Evolutionary conservation across 2,113 vertebrate species (phyloP).

Genomic region (Haplochromis burtoni): DNA sequence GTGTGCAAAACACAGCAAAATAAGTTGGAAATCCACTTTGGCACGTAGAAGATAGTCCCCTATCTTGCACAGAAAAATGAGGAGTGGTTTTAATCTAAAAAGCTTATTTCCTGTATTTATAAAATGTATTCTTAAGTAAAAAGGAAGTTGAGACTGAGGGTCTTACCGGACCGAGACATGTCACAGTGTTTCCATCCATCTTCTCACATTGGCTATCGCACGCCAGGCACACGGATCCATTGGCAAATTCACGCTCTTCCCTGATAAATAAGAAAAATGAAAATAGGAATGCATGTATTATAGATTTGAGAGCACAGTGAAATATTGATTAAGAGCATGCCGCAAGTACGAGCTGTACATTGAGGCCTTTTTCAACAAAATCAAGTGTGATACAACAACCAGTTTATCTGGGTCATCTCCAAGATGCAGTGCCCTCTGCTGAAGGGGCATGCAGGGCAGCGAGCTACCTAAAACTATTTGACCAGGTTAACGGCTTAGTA

Average conservation of each 20-base stretch:
- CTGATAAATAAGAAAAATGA: constrained; percentile 63
- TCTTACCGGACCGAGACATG: constrained; percentile 88
- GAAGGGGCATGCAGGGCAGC: background rate
- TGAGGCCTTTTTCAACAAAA: background rate
- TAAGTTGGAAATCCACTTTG: constrained; percentile 3
- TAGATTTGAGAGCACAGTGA: constrained; percentile 33
- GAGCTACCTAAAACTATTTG: constrained; percentile 18
- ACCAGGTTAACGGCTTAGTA: constrained; percentile 37
- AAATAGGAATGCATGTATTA: constrained; percentile 35
- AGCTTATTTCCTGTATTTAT: background rate
- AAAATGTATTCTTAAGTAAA: background rate
- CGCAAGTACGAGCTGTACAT: background rate
- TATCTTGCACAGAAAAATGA: background rate
- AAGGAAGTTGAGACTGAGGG: background rate
- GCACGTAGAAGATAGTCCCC: background rate
- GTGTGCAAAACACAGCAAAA: background rate
- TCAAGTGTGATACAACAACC: background rate
- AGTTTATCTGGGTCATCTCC: background rate
- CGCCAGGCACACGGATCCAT: constrained; percentile 86
- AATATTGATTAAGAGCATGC: constrained; percentile 43
- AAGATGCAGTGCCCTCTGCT: background rate
- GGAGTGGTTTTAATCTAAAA: background rate
- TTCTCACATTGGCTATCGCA: constrained; percentile 93
- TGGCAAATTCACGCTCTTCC: constrained; percentile 87
- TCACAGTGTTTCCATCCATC: constrained; percentile 80